These are phyloP conservation scores for Vanessa atalanta DNA, from an alignment of 1,140 invertebrate genomes.

Conservation along the genomic window DNA sequence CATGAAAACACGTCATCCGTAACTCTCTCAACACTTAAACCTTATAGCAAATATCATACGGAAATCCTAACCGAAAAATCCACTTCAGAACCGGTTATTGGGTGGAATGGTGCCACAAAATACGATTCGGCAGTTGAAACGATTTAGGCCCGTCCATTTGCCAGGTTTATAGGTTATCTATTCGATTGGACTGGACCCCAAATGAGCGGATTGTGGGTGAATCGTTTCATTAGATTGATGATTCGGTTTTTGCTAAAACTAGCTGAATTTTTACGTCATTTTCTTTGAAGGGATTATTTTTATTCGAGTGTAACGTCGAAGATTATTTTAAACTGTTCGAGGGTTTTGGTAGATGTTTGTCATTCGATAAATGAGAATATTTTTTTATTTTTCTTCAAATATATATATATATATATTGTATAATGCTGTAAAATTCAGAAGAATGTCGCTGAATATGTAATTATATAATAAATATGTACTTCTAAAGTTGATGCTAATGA, in stretches of 20 bases:
- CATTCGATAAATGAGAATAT: too few species aligned
- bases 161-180: conserved; percentile 39
- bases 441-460: too few species aligned
- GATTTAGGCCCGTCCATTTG: conserved; percentile 51
- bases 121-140: conserved; percentile 47
- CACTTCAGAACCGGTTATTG: conserved; percentile 54
- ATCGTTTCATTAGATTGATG: conserved; percentile 26
- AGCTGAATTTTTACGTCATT: conserved; percentile 4
- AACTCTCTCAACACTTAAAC: conserved; percentile 9
- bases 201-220: conserved; percentile 30
- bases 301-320: neutral
- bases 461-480: too few species aligned
- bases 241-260: conserved; percentile 34
- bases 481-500: too few species aligned
- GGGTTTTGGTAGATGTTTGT: neutral
- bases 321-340: neutral
- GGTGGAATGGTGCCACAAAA: conserved; percentile 52
- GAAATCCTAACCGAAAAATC: conserved; percentile 50
- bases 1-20: neutral
- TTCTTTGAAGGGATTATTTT: neutral
- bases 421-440: too few species aligned
- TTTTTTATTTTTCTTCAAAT: too few species aligned
- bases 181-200: conserved; percentile 28
- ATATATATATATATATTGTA: too few species aligned
- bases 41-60: conserved; percentile 32